Evolutionary conservation across 2,888 invertebrate genomes (phyloP).

Genomic region (Thera britannica): DNA sequence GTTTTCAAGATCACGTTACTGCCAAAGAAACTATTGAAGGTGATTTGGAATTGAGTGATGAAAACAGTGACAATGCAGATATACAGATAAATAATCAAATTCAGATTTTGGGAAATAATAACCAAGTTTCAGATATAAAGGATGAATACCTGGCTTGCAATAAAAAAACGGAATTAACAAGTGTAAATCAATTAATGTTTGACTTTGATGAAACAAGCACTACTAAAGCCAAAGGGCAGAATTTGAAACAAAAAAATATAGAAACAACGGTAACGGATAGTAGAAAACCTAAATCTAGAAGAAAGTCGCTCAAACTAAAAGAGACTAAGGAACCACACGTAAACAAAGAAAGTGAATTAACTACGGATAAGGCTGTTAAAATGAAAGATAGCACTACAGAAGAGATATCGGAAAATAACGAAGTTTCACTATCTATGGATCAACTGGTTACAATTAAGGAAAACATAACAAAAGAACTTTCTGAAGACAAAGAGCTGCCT

Average conservation of each 20-base stretch:
- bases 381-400: conserved; percentile 13
- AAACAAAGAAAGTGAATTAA: conserved; percentile 35
- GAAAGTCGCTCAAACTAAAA: conserved; percentile 48
- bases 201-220: conserved; percentile 8
- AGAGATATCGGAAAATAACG: conserved; percentile 7
- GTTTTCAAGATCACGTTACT: conserved; percentile 24
- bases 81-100: conserved; percentile 19
- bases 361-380: conserved; percentile 16
- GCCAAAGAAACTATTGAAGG: conserved; percentile 60
- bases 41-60: conserved; percentile 76
- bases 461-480: conserved; percentile 11
- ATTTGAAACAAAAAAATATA: conserved; percentile 11
- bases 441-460: conserved; percentile 16
- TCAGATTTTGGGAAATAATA: conserved; percentile 3
- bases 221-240: background rate
- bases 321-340: conserved; percentile 40
- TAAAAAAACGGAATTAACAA: background rate
- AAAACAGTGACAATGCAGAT: conserved; percentile 58
- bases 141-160: background rate
- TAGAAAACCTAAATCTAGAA: conserved; percentile 53
- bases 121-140: background rate
- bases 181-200: conserved; percentile 2
- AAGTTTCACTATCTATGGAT: conserved; percentile 24
- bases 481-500: background rate
- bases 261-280: conserved; percentile 26